A percentile compares a stretch with the other conserved stretches of the same genome.
Evolutionary conservation across 2,113 vertebrate species (phyloP).

Genomic region (Morone chrysops): DNA sequence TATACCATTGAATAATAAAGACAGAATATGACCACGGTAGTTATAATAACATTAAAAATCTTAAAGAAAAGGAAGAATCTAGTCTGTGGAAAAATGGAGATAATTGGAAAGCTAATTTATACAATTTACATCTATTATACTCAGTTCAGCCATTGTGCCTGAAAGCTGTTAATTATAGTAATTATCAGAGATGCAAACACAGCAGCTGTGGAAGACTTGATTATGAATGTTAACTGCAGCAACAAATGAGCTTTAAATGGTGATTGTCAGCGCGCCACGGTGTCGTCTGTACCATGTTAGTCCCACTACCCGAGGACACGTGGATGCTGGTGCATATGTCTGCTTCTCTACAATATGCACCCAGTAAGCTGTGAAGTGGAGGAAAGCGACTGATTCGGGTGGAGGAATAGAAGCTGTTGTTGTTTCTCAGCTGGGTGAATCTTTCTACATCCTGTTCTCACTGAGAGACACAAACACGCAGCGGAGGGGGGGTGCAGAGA

Average conservation of each 20-base stretch:
- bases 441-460: constrained; percentile 44
- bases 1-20: background rate
- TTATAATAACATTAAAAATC: background rate
- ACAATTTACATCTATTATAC: background rate
- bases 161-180: constrained; percentile 15
- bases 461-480: constrained; percentile 30
- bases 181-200: constrained; percentile 6
- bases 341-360: constrained; percentile 11
- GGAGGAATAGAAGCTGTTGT: constrained; percentile 14
- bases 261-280: background rate
- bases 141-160: background rate
- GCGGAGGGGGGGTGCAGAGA: constrained; percentile 24
- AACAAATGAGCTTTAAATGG: constrained; percentile 30
- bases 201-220: constrained; percentile 23
- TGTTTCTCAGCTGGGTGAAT: constrained; percentile 54
- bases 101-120: background rate
- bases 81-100: background rate
- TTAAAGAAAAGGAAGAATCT: background rate
- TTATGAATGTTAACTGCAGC: constrained; percentile 23
- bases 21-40: background rate
- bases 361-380: constrained; percentile 1
- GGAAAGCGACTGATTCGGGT: background rate
- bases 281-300: background rate
- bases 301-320: background rate
- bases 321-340: constrained; percentile 12